Base-by-base conservation (phyloP, 2,888 invertebrate genomes). In the Xanthorhoe spadicearia region DNA sequence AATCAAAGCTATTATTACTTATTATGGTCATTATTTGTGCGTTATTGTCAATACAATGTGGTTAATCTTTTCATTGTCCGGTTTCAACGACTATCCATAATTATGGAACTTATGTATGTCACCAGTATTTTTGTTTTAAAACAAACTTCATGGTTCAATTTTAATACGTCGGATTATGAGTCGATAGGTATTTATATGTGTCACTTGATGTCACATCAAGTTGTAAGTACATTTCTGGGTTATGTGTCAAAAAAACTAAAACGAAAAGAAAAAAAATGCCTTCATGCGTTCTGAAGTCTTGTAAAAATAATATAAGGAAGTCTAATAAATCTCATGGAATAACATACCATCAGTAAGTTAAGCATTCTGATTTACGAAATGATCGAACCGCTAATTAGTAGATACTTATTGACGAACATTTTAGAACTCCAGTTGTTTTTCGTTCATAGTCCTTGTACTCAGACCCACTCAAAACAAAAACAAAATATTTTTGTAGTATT, bases 271-370 rank as follows among this genome's bases (percentile, higher is more conserved):
- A 17, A 17, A 67, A 69, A 63, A 72, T 74, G 74, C 72, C 74
- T 32, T 72, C 74, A 17, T 74, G 74, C 63, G 61, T 74, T 51
- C 59, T 74, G n/a, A 74, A 63, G 65, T 65, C 55, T 65, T 74
- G 74, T 60, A 74, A 69, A 63, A 74, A 74, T 18, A 71, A 71
- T 50, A 74, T 72, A n/a, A 71, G 70, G 53, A 72, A 72, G 50
- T 62, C 54, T 0, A 72, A 68, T 48, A 72, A 72, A 65, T 28
- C 52, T 19, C 61, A 74, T 55, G 73, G 73, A 2, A 70, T 71
- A 32, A 73, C 73, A 6, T 73, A 73, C 10, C 73, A 73, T 46
- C 73, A 73, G 73, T 73, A 66, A 71, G 71, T 64, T 32, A 49
- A 56, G 32, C 13, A 13, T 32, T 15, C 32, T 9, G 5, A 5